A percentile compares a stretch with the other conserved stretches of the same genome.
These are phyloP conservation scores for Eriosoma lanigerum DNA, from an alignment of 1,140 invertebrate genomes.

Conservation along the genomic window DNA sequence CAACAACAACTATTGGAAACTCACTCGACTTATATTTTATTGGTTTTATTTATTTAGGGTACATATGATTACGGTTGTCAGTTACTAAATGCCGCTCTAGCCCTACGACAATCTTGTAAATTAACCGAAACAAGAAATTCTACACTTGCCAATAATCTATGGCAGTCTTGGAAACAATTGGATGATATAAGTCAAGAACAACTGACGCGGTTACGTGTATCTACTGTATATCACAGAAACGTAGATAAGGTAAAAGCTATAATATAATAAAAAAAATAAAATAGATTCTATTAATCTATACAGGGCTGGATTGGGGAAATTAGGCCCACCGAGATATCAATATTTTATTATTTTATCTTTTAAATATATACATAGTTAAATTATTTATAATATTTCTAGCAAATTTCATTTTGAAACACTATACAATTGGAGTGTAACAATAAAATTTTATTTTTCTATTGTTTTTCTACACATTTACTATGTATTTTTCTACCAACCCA, in stretches of 20 bases:
- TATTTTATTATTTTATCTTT: too few relatives aligned
- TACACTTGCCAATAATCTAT: conserved; percentile 62
- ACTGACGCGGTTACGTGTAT: conserved; percentile 73
- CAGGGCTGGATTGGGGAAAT: too few relatives aligned
- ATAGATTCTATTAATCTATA: too few relatives aligned
- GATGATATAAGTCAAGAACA: conserved; percentile 74
- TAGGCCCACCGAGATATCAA: too few relatives aligned
- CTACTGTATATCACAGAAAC: conserved; percentile 74
- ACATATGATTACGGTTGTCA: conserved; percentile 80
- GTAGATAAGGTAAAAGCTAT: conserved; percentile 65
- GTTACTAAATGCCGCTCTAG: conserved; percentile 71
- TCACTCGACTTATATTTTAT: neutral
- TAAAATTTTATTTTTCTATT: too few relatives aligned
- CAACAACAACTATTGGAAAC: neutral
- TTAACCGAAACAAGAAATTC: conserved; percentile 65
- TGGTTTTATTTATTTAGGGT: conserved; percentile 60
- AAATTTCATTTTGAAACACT: too few relatives aligned
- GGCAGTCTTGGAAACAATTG: conserved; percentile 70
- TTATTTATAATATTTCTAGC: too few relatives aligned
- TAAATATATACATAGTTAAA: too few relatives aligned
- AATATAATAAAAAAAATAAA: too few relatives aligned
- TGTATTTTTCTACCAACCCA: too few relatives aligned
- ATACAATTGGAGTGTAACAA: too few relatives aligned
- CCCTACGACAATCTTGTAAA: conserved; percentile 73
- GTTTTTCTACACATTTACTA: too few relatives aligned